Evolutionary conservation across 2,113 vertebrate species (phyloP).

Genomic region (Struthidea cinerea): DNA sequence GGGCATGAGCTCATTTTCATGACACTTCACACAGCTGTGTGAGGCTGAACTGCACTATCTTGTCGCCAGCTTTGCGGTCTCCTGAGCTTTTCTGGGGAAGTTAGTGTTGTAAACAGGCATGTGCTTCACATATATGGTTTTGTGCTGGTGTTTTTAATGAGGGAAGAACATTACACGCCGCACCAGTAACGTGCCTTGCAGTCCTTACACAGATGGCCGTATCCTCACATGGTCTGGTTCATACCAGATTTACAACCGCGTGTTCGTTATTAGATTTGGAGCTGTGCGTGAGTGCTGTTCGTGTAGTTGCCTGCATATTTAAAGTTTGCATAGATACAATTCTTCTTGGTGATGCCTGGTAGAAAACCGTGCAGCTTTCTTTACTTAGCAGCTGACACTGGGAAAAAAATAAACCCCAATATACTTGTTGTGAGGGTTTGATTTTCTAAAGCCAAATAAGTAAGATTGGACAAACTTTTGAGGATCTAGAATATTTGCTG

Average conservation of each 20-base stretch:
- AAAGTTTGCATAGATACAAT: background rate
- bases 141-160: slow-evolving; percentile 2
- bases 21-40: background rate
- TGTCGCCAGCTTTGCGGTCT: background rate
- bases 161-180: background rate
- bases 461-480: background rate
- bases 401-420: background rate
- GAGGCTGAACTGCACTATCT: background rate
- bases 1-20: background rate
- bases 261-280: background rate
- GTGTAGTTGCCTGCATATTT: background rate
- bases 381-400: background rate
- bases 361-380: background rate
- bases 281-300: accelerated
- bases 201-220: background rate
- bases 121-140: background rate
- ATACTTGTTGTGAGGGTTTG: background rate
- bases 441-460: background rate
- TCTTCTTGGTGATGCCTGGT: background rate
- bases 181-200: background rate
- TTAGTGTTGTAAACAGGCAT: slow-evolving; percentile 11
- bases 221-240: background rate
- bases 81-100: background rate
- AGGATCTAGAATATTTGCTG: background rate
- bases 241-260: background rate